phyloP scores from a whole-genome alignment of 2,113 vertebrate genomes.

The Erpornis zantholeuca region DNA sequence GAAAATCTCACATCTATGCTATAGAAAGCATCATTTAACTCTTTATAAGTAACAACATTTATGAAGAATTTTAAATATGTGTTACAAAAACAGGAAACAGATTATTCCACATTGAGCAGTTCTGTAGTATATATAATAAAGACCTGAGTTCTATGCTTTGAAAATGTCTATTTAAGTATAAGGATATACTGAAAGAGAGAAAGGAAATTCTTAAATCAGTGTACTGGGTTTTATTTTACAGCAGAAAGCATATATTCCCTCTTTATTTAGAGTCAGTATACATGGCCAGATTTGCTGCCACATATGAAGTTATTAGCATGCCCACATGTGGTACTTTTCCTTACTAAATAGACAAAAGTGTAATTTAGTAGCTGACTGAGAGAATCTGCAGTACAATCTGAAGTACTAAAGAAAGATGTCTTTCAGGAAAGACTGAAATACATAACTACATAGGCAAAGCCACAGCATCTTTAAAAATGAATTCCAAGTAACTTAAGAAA shows the following conservation, averaged over 20 bases:
- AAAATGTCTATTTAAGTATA: neutral
- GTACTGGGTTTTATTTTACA: neutral
- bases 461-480: neutral
- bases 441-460: neutral
- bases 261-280: neutral
- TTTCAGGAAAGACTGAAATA: neutral
- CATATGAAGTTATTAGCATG: neutral
- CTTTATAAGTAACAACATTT: neutral
- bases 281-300: neutral
- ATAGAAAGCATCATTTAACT: constrained; percentile 16
- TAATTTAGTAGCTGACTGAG: constrained; percentile 40
- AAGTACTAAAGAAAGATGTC: neutral
- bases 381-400: neutral
- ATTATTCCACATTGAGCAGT: neutral
- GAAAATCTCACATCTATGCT: constrained; percentile 3
- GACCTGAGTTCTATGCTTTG: neutral
- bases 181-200: neutral
- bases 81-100: neutral
- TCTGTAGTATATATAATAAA: neutral
- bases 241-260: constrained; percentile 32
- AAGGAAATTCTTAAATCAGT: constrained; percentile 23
- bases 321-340: neutral
- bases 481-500: neutral
- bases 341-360: constrained; percentile 8
- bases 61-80: neutral